These are phyloP conservation scores for Heliconius sara DNA, from an alignment of 2,888 invertebrate species.

Conservation along the genomic window DNA sequence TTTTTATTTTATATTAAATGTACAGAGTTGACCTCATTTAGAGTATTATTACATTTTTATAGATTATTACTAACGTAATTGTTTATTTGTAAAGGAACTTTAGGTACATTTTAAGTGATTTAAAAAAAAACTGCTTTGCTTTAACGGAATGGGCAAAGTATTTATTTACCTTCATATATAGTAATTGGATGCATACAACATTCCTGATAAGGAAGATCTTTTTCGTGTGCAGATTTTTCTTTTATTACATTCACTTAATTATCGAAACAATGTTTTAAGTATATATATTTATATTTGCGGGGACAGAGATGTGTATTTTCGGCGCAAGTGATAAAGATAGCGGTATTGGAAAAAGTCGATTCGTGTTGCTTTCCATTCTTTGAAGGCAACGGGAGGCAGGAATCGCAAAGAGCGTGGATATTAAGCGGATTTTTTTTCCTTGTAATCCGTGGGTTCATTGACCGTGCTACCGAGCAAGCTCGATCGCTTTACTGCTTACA, in stretches of 20 bases:
- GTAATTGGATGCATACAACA: slow-evolving; percentile 5
- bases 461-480: slow-evolving; percentile 52
- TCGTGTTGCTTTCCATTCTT: slow-evolving; percentile 62
- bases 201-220: slow-evolving; percentile 12
- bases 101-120: not conserved
- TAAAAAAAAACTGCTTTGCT: not conserved
- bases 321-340: slow-evolving; percentile 61
- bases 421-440: slow-evolving; percentile 61
- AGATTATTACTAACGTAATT: not conserved
- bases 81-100: not conserved
- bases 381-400: slow-evolving; percentile 66
- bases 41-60: not conserved
- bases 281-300: not conserved
- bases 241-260: slow-evolving; percentile 12
- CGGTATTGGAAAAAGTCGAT: slow-evolving; percentile 66
- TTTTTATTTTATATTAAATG: too few species aligned
- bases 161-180: not conserved
- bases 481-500: slow-evolving; percentile 41
- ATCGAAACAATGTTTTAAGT: slow-evolving; percentile 2
- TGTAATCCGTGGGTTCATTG: slow-evolving; percentile 60
- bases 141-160: not conserved
- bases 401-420: slow-evolving; percentile 65
- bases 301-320: slow-evolving; percentile 57
- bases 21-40: too few species aligned
- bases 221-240: not conserved